Evolutionary conservation across 92 coral and sea anemone species (phyloP).

Genomic region (Plumapathes pennacea): DNA sequence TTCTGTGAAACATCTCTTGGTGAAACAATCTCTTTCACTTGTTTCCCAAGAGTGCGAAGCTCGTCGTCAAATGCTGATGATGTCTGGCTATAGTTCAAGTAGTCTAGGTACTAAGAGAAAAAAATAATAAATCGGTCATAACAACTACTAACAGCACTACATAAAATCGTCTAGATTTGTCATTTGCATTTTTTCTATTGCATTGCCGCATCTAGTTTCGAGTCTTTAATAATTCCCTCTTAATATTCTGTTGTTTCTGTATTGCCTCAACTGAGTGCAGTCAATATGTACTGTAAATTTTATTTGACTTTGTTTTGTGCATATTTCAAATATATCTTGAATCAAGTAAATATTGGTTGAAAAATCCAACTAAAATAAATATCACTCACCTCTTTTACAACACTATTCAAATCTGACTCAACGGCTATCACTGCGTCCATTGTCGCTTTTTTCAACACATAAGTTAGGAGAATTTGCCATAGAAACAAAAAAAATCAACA

Average conservation of each 20-base stretch:
- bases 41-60: slow-evolving; percentile 68
- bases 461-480: not conserved
- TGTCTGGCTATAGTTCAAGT: slow-evolving; percentile 72
- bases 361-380: too few species aligned
- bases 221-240: too few species aligned
- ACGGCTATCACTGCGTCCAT: slow-evolving; percentile 85
- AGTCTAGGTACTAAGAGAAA: slow-evolving; percentile 67
- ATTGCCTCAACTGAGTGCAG: too few species aligned
- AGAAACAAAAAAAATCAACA: not conserved
- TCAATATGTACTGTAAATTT: too few species aligned
- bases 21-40: slow-evolving; percentile 25
- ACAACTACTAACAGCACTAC: not conserved
- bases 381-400: slow-evolving; percentile 69
- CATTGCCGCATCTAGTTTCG: too few species aligned
- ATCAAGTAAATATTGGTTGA: too few species aligned
- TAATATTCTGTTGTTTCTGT: too few species aligned
- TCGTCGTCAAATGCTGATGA: slow-evolving; percentile 61
- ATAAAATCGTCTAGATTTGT: not conserved
- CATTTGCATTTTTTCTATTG: not conserved
- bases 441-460: not conserved
- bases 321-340: too few species aligned
- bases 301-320: too few species aligned
- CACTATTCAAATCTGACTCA: slow-evolving; percentile 75
- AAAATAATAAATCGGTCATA: not conserved
- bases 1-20: slow-evolving; percentile 73